Base-by-base conservation (phyloP, 2,888 invertebrate genomes). In the Caenorhabditis japonica region DNA sequence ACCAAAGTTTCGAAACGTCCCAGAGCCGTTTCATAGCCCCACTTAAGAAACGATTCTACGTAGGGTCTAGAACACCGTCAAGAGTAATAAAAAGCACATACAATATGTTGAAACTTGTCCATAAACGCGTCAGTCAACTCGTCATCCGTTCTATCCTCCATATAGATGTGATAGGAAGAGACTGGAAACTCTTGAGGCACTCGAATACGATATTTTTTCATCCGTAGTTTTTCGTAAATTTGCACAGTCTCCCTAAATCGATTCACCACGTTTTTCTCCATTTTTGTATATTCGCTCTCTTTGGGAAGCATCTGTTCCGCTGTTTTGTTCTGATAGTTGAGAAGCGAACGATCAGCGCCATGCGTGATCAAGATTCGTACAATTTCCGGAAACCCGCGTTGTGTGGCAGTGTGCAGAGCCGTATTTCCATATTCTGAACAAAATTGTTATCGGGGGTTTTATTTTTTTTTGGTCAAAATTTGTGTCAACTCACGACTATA, bases 301-400 rank as follows among this genome's bases (percentile, higher is more conserved):
- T n/a, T n/a, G n/a, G n/a, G n/a, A n/a, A n/a, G n/a, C n/a, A n/a
- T n/a, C n/a, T n/a, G n/a, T n/a, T n/a, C n/a, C n/a, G n/a, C n/a
- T n/a, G n/a, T n/a, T n/a, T n/a, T n/a, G n/a, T n/a, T n/a, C n/a
- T n/a, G n/a, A n/a, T n/a, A n/a, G n/a, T n/a, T n/a, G n/a, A n/a
- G n/a, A n/a, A n/a, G n/a, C n/a, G n/a, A 7, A 2, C 53, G 46
- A 47, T 62, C 53, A 5, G 62, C 62, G 27, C 62, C 62, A 19
- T 53, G 25, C 4, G 12, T 19, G 30, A 62, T 53, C 7, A 62
- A 53, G 19, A 62, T 10, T 4, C 46, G 39, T 4, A 62, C 62
- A 10, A 62, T 12, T 23, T 46, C 19, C 1, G 38, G 19, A n/a
- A 33, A 3, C 2, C 38, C 53, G 13, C 4, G 23, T 23, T 47